phyloP scores from a whole-genome alignment of 2,888 invertebrate genomes.

The Drepana falcataria region DNA sequence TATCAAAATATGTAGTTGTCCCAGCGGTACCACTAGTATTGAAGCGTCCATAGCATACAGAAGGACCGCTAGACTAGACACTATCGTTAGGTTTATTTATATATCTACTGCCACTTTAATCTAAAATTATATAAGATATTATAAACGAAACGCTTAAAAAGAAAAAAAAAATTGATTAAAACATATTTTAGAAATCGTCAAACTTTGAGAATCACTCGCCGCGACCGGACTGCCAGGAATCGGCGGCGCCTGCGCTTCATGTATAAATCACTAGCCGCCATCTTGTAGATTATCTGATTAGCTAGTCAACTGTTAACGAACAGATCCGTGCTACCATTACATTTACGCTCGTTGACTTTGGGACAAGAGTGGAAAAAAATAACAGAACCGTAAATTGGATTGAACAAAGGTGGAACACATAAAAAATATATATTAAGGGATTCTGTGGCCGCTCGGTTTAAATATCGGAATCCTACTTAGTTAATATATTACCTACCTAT shows the following conservation, averaged over 20 bases:
- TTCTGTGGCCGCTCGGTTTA: neutral
- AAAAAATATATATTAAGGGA: conserved; percentile 7
- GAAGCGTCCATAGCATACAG: too few species aligned
- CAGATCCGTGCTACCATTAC: conserved; percentile 52
- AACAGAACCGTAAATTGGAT: conserved; percentile 2
- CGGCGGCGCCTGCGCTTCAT: conserved; percentile 59
- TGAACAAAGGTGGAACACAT: neutral
- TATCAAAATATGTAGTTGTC: too few species aligned
- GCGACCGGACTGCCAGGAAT: conserved; percentile 31
- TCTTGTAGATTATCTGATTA: conserved; percentile 69
- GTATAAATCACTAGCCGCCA: conserved; percentile 62
- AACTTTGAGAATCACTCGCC: conserved; percentile 47
- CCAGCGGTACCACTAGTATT: too few species aligned
- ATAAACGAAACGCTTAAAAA: neutral
- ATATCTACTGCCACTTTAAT: too few species aligned
- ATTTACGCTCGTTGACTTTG: conserved; percentile 47
- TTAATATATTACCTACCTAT: too few species aligned
- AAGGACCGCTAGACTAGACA: too few species aligned
- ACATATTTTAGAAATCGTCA: too few species aligned
- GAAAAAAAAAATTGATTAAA: too few species aligned
- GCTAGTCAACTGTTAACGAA: conserved; percentile 59
- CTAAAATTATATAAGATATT: neutral
- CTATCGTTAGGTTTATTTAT: too few species aligned
- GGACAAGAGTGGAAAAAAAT: conserved; percentile 1
- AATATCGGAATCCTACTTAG: neutral